A percentile compares a stretch with the other conserved stretches of the same genome.
These are phyloP conservation scores for Cinclus cinclus DNA, from an alignment of 2,113 vertebrate genomes.

Conservation along the genomic window DNA sequence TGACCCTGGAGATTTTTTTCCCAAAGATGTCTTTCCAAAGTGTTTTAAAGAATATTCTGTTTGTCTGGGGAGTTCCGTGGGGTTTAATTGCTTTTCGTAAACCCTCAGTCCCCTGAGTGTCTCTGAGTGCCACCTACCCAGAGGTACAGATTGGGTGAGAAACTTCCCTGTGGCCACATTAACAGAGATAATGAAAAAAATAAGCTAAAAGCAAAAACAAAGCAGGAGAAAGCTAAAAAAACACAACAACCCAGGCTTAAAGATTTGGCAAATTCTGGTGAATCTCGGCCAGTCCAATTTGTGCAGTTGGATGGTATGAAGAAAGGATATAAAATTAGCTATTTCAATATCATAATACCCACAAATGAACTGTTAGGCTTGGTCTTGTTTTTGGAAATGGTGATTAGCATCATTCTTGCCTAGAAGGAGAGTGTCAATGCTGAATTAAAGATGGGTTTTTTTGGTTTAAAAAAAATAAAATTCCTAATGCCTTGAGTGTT, in stretches of 20 bases:
- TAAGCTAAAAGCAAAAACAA: not conserved
- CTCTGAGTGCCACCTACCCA: not conserved
- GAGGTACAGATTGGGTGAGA: not conserved
- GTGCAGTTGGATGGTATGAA: not conserved
- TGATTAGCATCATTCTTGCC: not conserved
- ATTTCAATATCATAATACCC: not conserved
- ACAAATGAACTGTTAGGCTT: not conserved
- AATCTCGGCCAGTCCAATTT: not conserved
- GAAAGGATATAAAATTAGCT: not conserved
- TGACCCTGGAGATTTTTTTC: not conserved
- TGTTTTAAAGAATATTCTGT: not conserved
- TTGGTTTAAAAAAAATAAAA: not conserved
- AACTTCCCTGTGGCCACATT: not conserved
- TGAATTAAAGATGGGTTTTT: not conserved
- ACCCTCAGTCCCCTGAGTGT: not conserved
- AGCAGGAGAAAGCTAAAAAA: rapidly evolving
- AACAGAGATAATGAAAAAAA: not conserved
- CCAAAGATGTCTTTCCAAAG: not conserved
- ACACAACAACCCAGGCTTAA: not conserved
- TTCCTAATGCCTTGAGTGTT: not conserved
- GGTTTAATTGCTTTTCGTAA: not conserved
- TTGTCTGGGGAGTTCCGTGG: not conserved
- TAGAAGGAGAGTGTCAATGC: not conserved
- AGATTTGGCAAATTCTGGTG: not conserved
- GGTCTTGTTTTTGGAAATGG: not conserved